Conservation (phyloP, 2,797 vertebrate genomes). For the Adelosebastes latens region DNA sequence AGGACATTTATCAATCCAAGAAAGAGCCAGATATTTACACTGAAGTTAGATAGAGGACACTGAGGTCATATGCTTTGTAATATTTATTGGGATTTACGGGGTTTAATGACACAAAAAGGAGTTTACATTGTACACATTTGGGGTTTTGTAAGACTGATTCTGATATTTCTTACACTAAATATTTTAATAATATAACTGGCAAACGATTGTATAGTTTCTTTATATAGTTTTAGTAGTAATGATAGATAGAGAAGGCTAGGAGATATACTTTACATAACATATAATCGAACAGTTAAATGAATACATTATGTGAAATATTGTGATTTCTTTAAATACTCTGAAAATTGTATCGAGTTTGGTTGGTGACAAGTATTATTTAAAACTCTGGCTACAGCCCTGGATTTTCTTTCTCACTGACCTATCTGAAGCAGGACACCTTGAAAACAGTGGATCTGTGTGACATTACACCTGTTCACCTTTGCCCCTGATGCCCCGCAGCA, state of each 20-base stretch:
- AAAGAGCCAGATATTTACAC: not conserved
- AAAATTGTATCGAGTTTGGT: not conserved
- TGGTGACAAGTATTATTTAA: not conserved
- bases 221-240: no score
- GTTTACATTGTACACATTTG: not conserved
- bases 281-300: not conserved
- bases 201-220: not conserved
- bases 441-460: conserved; percentile 3
- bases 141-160: not conserved
- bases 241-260: not conserved
- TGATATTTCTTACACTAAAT: not conserved
- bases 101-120: not conserved
- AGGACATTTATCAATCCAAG: not conserved
- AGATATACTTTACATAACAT: not conserved
- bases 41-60: not conserved
- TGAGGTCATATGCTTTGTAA: not conserved
- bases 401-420: not conserved
- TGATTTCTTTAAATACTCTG: not conserved
- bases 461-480: conserved; percentile 5
- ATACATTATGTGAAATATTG: not conserved
- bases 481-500: conserved; percentile 52
- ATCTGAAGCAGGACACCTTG: not conserved
- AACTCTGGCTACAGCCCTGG: not conserved
- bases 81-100: not conserved
- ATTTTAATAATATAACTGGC: not conserved